Percentiles rank a stretch among this genome's conserved stretches.
Conservation (phyloP, 2,888 invertebrate genomes). For the Synanthedon andrenaeformis region DNA sequence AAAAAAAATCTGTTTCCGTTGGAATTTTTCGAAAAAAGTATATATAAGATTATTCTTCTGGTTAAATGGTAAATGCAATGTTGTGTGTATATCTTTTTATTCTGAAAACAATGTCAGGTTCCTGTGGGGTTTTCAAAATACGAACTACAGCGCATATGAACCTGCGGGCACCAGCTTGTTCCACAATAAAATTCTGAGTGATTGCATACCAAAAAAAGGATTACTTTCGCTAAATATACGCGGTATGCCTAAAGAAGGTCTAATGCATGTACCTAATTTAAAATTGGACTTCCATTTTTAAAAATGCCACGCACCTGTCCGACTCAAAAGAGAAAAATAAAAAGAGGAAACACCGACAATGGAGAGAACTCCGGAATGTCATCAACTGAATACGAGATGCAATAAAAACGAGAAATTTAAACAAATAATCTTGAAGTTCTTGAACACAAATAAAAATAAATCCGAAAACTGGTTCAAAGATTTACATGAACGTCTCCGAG, state of each 20-base stretch:
- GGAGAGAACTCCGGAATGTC: conserved; percentile 13
- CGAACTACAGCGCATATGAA: too few species aligned
- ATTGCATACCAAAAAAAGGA: too few species aligned
- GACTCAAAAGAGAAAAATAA: conserved; percentile 2
- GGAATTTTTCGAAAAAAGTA: too few species aligned
- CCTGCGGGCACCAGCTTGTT: too few species aligned
- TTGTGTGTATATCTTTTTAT: too few species aligned
- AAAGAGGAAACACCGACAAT: conserved; percentile 12
- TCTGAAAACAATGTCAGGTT: too few species aligned
- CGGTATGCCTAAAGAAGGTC: not conserved
- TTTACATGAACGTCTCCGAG: conserved; percentile 18
- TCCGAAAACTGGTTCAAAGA: conserved; percentile 20
- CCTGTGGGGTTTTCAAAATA: too few species aligned
- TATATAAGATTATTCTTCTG: too few species aligned
- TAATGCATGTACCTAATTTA: not conserved
- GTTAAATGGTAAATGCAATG: too few species aligned
- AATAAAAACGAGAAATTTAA: conserved; percentile 12
- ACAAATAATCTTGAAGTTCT: conserved; percentile 9
- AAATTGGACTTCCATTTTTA: not conserved
- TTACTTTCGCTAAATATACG: too few species aligned
- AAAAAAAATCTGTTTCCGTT: too few species aligned
- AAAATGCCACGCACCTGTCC: conserved; percentile 1
- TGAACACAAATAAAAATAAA: conserved; percentile 17
- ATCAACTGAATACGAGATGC: conserved; percentile 11
- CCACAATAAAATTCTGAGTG: too few species aligned